These are phyloP conservation scores for Mythimna albipuncta DNA, from an alignment of 2,888 invertebrate species.

Conservation along the genomic window DNA sequence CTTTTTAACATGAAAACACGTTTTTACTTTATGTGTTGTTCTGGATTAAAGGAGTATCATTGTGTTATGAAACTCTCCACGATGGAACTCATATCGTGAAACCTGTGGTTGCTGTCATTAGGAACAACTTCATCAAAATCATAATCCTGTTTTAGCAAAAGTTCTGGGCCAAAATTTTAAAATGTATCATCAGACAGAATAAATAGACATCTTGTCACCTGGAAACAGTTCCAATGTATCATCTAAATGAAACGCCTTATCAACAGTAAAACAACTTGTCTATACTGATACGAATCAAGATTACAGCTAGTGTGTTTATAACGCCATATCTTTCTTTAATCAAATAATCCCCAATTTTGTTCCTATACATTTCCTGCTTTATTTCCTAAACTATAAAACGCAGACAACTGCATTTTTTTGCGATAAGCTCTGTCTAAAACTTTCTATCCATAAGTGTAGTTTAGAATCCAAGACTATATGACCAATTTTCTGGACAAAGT, in stretches of 20 bases:
- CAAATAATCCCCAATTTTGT: constrained; percentile 79
- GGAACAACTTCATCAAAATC: too few relatives aligned
- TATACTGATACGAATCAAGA: constrained; percentile 52
- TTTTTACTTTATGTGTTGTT: too few relatives aligned
- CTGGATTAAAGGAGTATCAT: too few relatives aligned
- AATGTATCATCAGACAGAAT: too few relatives aligned
- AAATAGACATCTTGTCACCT: constrained; percentile 7
- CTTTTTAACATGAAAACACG: too few relatives aligned
- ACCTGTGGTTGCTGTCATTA: too few relatives aligned
- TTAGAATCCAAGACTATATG: neutral
- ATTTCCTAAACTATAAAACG: constrained; percentile 48
- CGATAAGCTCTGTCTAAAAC: constrained; percentile 70
- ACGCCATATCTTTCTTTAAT: constrained; percentile 55
- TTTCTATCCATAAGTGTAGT: constrained; percentile 21
- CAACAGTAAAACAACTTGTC: constrained; percentile 55
- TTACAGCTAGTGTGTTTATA: constrained; percentile 36
- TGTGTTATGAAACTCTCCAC: too few relatives aligned
- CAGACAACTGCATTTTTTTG: constrained; percentile 4
- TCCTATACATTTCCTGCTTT: constrained; percentile 68
- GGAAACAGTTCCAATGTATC: constrained; percentile 45
- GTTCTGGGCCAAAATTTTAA: too few relatives aligned
- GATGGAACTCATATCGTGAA: too few relatives aligned
- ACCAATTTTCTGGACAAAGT: neutral
- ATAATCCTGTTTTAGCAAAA: too few relatives aligned
- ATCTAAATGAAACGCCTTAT: constrained; percentile 59